A percentile compares a stretch with the other conserved stretches of the same genome.
These are phyloP conservation scores for human (Homo sapiens) DNA, from an alignment of 2,113 vertebrate genomes.

Conservation along the genomic window GRCh38 chr1:67559501-67560000, in stretches of 20 bases:
- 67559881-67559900: neutral
- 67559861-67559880: neutral
- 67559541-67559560: neutral
- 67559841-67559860: neutral
- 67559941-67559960: neutral
- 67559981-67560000: neutral
- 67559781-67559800: neutral
- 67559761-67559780: neutral
- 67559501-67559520: neutral
- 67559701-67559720: neutral
- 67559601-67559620: neutral
- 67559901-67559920: too few relatives aligned
- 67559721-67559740: neutral
- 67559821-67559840: neutral
- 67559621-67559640: neutral
- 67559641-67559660: neutral
- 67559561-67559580: fast-evolving
- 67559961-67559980: neutral
- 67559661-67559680: neutral
- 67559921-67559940: neutral
- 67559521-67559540: neutral
- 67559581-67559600: neutral
- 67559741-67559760: neutral
- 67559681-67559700: neutral
- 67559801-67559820: neutral